phyloP scores from a whole-genome alignment of 2,797 vertebrate species.

The Heterohyrax brucei region DNA sequence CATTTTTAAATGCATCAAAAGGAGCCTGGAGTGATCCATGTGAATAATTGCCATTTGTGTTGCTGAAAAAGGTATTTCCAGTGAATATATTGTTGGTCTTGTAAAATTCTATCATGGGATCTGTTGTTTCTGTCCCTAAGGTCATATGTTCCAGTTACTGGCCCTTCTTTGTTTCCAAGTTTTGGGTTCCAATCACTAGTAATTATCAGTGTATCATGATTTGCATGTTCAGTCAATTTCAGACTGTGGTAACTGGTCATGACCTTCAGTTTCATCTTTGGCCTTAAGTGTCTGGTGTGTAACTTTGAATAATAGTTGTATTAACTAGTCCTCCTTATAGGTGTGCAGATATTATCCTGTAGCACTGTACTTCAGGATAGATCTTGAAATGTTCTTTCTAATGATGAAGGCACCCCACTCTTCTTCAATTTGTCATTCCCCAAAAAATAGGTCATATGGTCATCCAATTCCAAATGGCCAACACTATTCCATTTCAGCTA shows the following conservation, averaged over 20 bases:
- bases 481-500: neutral
- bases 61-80: neutral
- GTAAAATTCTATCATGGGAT: neutral
- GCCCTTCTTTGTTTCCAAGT: neutral
- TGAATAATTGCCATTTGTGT: neutral
- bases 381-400: too few species aligned
- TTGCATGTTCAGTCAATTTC: too few species aligned
- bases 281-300: too few species aligned
- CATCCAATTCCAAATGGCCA: neutral
- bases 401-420: neutral
- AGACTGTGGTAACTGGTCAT: too few species aligned
- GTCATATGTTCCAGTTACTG: neutral
- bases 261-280: too few species aligned
- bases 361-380: too few species aligned
- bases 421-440: neutral
- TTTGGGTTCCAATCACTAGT: too few species aligned
- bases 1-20: slow-evolving; percentile 48
- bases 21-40: neutral
- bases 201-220: too few species aligned
- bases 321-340: neutral
- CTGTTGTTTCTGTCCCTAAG: neutral
- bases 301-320: too few species aligned
- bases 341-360: too few species aligned
- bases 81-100: neutral
- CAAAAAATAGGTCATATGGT: neutral